Evolutionary conservation across 2,797 vertebrate genomes (phyloP).

Genomic region (Poeciliopsis gracilis): DNA sequence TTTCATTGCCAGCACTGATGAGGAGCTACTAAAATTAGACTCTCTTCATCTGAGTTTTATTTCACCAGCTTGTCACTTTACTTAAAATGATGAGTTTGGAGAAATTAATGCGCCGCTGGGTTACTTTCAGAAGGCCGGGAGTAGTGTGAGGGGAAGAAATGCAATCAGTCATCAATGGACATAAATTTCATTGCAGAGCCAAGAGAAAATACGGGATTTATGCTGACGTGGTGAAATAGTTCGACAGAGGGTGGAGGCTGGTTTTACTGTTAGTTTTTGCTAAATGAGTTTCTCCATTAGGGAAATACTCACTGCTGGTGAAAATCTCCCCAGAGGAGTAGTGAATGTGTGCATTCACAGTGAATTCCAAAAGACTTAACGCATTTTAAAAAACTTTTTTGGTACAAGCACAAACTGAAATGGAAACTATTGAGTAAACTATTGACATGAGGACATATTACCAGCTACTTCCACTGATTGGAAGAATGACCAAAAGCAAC

Average conservation of each 20-base stretch:
- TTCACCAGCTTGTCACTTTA: slow-evolving; percentile 66
- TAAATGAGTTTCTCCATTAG: slow-evolving; percentile 77
- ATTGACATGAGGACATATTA: not conserved
- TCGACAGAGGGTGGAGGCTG: slow-evolving; percentile 71
- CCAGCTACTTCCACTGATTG: not conserved
- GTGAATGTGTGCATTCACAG: not conserved
- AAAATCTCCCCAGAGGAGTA: slow-evolving; percentile 27
- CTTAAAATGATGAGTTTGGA: slow-evolving; percentile 72
- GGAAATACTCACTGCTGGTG: slow-evolving; percentile 59
- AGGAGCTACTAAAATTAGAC: slow-evolving; percentile 60
- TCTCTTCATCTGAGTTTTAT: slow-evolving; percentile 66
- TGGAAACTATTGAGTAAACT: not conserved
- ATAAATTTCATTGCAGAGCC: slow-evolving; percentile 72
- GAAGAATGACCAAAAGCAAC: not conserved
- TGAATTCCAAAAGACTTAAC: not conserved
- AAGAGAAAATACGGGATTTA: slow-evolving; percentile 67
- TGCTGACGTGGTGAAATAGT: slow-evolving; percentile 78
- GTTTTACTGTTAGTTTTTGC: slow-evolving; percentile 71
- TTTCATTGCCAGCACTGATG: slow-evolving; percentile 46
- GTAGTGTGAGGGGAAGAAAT: slow-evolving; percentile 65
- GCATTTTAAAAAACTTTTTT: not conserved
- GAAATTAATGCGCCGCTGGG: slow-evolving; percentile 73
- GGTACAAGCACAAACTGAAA: not conserved
- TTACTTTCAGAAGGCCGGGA: slow-evolving; percentile 72
- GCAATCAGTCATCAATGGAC: slow-evolving; percentile 77